Percentiles rank a stretch among this genome's conserved stretches.
Conservation (phyloP, 2,888 invertebrate species). For the Abscondita cerata region DNA sequence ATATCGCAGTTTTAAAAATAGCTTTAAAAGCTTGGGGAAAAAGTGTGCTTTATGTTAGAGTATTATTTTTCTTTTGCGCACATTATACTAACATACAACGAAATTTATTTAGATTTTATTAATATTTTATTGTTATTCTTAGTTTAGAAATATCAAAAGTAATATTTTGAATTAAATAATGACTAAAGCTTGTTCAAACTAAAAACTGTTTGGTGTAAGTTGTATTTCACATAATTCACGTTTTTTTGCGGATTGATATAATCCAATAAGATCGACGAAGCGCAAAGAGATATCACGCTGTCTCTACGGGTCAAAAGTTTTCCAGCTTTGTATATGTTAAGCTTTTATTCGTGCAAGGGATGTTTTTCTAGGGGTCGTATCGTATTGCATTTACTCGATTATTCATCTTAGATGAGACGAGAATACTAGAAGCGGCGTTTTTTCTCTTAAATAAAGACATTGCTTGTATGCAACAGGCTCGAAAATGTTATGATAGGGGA, state of each 20-base stretch:
- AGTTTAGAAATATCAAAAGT: too few species aligned
- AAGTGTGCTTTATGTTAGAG: too few species aligned
- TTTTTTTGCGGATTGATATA: slow-evolving; percentile 10
- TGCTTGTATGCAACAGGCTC: slow-evolving; percentile 19
- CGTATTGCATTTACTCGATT: slow-evolving; percentile 16
- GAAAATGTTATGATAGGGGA: slow-evolving; percentile 6
- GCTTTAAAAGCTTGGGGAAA: too few species aligned
- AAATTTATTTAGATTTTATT: too few species aligned
- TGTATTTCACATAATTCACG: slow-evolving; percentile 5
- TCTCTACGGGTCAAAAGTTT: slow-evolving; percentile 41
- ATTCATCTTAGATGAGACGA: slow-evolving; percentile 17
- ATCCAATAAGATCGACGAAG: slow-evolving; percentile 33
- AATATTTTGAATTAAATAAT: too few species aligned
- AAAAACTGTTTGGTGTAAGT: too few species aligned
- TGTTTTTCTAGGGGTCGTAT: slow-evolving; percentile 25
- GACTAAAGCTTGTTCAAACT: too few species aligned
- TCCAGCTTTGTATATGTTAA: slow-evolving; percentile 35
- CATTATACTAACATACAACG: too few species aligned
- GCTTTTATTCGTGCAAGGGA: slow-evolving; percentile 29
- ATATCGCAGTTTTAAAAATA: too few species aligned
- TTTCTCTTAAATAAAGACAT: neutral
- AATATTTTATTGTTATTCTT: too few species aligned
- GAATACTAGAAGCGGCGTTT: slow-evolving; percentile 4
- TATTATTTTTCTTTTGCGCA: too few species aligned
- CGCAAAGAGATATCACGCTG: slow-evolving; percentile 42